These are phyloP conservation scores for Stramonita haemastoma DNA, from an alignment of 2,888 invertebrate genomes.

Conservation along the genomic window DNA sequence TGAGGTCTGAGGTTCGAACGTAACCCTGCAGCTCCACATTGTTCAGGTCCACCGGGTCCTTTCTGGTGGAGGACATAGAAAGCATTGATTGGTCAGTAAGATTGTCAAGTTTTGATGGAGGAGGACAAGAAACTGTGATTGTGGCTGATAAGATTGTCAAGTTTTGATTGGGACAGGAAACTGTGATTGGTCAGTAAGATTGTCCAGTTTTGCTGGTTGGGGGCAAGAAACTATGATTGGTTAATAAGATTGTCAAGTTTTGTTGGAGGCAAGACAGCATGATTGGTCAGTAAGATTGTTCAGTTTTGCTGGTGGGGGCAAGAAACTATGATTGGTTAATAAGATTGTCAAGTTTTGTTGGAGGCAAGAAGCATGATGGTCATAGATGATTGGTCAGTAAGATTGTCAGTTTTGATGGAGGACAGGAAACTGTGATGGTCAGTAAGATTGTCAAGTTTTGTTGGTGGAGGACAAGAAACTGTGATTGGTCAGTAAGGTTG, in stretches of 20 bases:
- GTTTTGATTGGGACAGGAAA: background rate
- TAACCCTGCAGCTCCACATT: constrained; percentile 8
- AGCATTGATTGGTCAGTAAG: no score
- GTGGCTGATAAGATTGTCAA: background rate
- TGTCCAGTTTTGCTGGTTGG: background rate
- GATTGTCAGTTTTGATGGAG: background rate
- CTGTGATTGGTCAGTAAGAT: background rate
- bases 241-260: background rate
- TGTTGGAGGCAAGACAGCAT: no score
- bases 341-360: background rate
- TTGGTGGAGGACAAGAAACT: no score
- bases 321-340: background rate
- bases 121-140: background rate
- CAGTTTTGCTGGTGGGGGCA: background rate
- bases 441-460: background rate
- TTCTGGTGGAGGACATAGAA: background rate
- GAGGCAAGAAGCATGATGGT: background rate
- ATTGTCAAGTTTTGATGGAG: background rate
- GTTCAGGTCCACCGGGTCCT: background rate
- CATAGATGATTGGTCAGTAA: background rate
- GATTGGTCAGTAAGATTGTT: background rate
- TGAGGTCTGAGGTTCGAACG: background rate
- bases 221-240: no score
- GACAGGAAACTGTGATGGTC: background rate
- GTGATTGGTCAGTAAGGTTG: no score